phyloP scores from a whole-genome alignment of 2,888 invertebrate genomes.

The Acronicta alni region DNA sequence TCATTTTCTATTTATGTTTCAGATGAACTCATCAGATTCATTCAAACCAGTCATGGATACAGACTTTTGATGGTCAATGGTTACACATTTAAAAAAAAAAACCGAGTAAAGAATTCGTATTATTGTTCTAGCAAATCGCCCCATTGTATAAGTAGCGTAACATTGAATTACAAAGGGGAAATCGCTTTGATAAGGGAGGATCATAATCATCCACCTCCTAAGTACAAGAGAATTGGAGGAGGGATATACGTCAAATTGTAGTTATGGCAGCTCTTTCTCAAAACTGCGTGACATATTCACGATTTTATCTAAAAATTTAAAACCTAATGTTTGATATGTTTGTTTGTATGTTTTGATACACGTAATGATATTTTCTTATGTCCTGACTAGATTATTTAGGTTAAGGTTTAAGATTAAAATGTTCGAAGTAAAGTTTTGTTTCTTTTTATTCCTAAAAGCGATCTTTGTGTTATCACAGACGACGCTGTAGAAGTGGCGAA shows the following conservation, averaged over 20 bases:
- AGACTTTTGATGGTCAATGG: conserved; percentile 33
- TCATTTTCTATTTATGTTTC: neutral
- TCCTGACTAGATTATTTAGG: too few species aligned
- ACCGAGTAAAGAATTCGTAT: conserved; percentile 14
- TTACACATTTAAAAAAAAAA: conserved; percentile 31
- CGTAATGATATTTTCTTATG: too few species aligned
- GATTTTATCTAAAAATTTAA: too few species aligned
- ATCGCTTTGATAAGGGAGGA: neutral
- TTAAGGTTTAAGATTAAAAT: too few species aligned
- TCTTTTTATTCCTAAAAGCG: too few species aligned
- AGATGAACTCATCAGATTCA: conserved; percentile 10
- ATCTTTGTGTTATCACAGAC: too few species aligned
- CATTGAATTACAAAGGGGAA: conserved; percentile 5
- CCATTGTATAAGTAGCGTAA: conserved; percentile 16
- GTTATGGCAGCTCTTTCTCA: too few species aligned
- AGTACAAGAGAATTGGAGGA: conserved; percentile 6
- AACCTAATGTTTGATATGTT: too few species aligned
- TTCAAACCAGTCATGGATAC: conserved; percentile 22
- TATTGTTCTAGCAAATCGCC: conserved; percentile 35
- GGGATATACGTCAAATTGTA: conserved; percentile 14
- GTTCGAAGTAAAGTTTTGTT: too few species aligned
- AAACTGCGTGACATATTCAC: too few species aligned
- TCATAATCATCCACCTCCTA: conserved; percentile 29
- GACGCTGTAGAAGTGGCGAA: too few species aligned
- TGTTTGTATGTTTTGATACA: too few species aligned